Base-by-base conservation (phyloP, 2,113 vertebrate genomes). In the Euleptes europaea region DNA sequence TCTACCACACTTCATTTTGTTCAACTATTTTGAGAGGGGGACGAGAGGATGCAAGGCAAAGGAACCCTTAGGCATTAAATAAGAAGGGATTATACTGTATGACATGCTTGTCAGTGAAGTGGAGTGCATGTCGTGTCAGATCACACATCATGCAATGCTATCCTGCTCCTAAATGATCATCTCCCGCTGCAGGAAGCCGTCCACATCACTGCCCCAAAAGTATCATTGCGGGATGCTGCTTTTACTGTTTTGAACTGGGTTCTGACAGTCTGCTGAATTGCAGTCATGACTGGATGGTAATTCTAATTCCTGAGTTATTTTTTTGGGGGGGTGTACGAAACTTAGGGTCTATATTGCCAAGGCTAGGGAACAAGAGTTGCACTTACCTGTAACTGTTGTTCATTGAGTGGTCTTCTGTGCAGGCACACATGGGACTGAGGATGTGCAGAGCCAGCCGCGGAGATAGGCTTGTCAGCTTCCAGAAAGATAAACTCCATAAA, bases 101-200 rank as follows among this genome's bases (percentile, higher is more conserved):
- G 88, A 49, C 57, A 23, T 54, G 65, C 42, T 42, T 1, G 5
- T 88, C 88, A 88, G 69, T n/a, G 82, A 91, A 87, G 63, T 82
- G 70, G 91, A 92, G 81, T 81, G 78, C 82, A 89, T 83, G 77
- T 51, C 88, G 91, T 90, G 84, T 92, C 90, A 87, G 80, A 86
- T 89, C 44, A 44, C 1, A 0, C 17, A 88, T 90, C 76, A 63
- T 73, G 5, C 72, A 86, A 91, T 79, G 83, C 72, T 54, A 89
- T 89, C 92, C 49, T 13, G 80, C 78, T 84, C 88, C 40, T 89
- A 77, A 89, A 91, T 86, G 87, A 92, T 79, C 44, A 63, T 86
- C 92, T 92, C 87, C 87, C 90, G 86, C 42, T 89, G 87, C 90
- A 78, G 49, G 84, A 79, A 93, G 66, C 71, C 83, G 88, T 91